A percentile compares a stretch with the other conserved stretches of the same genome.
phyloP scores from a whole-genome alignment of 2,888 invertebrate genomes.

The Syrphus vitripennis region DNA sequence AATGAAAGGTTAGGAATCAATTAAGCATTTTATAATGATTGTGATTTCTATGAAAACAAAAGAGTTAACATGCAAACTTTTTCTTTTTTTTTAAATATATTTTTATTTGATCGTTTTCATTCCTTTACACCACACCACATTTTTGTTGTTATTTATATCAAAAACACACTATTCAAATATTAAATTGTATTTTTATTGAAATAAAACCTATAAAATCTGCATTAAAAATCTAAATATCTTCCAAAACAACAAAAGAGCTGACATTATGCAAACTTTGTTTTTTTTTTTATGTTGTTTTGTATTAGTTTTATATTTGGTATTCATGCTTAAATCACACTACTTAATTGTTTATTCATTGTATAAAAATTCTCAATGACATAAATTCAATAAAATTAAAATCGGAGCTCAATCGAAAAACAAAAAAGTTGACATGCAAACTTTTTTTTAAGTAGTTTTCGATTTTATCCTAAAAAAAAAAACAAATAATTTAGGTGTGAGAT shows the following conservation, averaged over 20 bases:
- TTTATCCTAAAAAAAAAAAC: not conserved
- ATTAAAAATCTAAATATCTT: not conserved
- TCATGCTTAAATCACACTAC: not conserved
- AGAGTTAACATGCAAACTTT: constrained; percentile 12
- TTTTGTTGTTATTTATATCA: not conserved
- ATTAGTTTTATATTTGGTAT: not conserved
- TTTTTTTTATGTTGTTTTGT: not conserved
- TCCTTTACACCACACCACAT: too few species aligned
- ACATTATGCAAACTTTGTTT: constrained; percentile 12
- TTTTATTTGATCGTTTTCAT: not conserved
- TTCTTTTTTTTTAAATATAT: not conserved
- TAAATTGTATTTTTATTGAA: not conserved
- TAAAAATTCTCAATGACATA: constrained; percentile 9
- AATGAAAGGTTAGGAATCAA: not conserved
- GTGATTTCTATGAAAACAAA: not conserved
- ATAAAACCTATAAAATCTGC: not conserved
- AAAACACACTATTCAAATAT: not conserved
- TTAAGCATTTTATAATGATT: not conserved
- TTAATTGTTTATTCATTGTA: not conserved
- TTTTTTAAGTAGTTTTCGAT: not conserved
- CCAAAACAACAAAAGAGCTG: constrained; percentile 36
- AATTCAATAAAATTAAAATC: not conserved
- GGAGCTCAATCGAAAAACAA: not conserved
- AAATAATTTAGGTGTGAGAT: not conserved
- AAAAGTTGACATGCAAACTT: constrained; percentile 29